phyloP scores from a whole-genome alignment of 2,888 invertebrate genomes.

The Drosophila colorata region DNA sequence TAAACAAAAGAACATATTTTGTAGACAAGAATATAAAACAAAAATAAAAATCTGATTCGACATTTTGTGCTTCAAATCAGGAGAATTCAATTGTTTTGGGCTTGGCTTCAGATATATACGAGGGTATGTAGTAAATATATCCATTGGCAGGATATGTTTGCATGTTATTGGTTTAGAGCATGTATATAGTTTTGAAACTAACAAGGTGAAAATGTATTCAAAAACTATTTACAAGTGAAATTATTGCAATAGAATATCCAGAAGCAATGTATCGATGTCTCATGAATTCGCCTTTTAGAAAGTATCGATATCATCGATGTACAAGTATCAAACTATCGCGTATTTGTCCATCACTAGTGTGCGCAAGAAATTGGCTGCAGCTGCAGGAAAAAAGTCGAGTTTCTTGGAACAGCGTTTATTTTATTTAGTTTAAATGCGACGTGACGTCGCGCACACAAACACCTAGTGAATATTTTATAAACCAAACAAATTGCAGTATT shows the following conservation, averaged over 20 bases:
- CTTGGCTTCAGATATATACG: neutral
- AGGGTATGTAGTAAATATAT: no score
- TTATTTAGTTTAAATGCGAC: slow-evolving; percentile 54
- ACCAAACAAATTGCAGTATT: slow-evolving; percentile 28
- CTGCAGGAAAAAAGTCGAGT: slow-evolving; percentile 41
- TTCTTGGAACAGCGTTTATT: slow-evolving; percentile 42
- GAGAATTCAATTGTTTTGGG: neutral
- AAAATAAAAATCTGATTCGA: slow-evolving; percentile 48
- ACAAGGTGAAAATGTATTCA: no score
- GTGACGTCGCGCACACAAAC: slow-evolving; percentile 48
- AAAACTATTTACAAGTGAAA: neutral
- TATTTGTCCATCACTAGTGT: slow-evolving; percentile 24
- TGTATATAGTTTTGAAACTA: no score
- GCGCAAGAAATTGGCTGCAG: slow-evolving; percentile 59
- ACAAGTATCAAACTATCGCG: slow-evolving; percentile 9
- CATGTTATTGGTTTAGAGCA: no score
- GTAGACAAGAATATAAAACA: slow-evolving; percentile 48
- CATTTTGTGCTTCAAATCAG: slow-evolving; percentile 12
- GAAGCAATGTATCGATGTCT: neutral
- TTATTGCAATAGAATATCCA: neutral
- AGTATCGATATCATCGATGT: slow-evolving; percentile 16
- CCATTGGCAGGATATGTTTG: no score
- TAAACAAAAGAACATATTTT: slow-evolving; percentile 51
- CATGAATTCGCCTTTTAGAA: neutral
- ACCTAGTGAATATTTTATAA: slow-evolving; percentile 51